Evolutionary conservation across 2,113 vertebrate species (phyloP).

Genomic region (Tonatia bakeri): DNA sequence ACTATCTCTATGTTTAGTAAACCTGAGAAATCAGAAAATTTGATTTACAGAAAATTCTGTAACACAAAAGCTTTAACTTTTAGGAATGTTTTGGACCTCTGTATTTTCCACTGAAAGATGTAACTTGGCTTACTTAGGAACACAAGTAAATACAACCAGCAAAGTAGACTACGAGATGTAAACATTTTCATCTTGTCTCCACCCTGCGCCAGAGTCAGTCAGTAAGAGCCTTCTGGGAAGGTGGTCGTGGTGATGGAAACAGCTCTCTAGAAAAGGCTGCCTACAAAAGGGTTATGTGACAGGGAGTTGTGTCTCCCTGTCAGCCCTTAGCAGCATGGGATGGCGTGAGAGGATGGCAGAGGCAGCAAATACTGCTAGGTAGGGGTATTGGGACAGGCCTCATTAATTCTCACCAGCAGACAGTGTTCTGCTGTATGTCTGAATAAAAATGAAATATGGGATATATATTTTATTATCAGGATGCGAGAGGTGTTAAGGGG

Average conservation of each 20-base stretch:
- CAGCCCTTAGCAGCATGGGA: conserved; percentile 86
- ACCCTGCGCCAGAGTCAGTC: conserved; percentile 80
- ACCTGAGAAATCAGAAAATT: not conserved
- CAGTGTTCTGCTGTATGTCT: conserved; percentile 36
- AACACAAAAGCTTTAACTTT: not conserved
- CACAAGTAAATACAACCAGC: not conserved
- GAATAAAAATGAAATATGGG: not conserved
- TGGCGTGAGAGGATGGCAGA: conserved; percentile 66
- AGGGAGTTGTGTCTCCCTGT: conserved; percentile 89
- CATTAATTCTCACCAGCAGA: conserved; percentile 73
- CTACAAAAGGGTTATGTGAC: conserved; percentile 83
- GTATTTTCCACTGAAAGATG: not conserved
- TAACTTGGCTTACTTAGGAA: not conserved
- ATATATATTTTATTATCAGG: conserved; percentile 47
- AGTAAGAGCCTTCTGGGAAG: conserved; percentile 81
- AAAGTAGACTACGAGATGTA: not conserved
- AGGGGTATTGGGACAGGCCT: conserved; percentile 30
- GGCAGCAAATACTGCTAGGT: conserved; percentile 66
- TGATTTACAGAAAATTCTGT: too few relatives aligned
- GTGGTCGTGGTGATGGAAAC: conserved; percentile 75
- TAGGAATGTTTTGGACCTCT: not conserved
- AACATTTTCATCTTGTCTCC: conserved; percentile 67
- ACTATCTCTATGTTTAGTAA: not conserved
- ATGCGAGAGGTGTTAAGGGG: not conserved
- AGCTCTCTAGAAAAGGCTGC: conserved; percentile 83